Percentiles rank a stretch among this genome's conserved stretches.
These are phyloP conservation scores for Galaxea fascicularis DNA, from an alignment of 92 coral and sea anemone species.

Conservation along the genomic window DNA sequence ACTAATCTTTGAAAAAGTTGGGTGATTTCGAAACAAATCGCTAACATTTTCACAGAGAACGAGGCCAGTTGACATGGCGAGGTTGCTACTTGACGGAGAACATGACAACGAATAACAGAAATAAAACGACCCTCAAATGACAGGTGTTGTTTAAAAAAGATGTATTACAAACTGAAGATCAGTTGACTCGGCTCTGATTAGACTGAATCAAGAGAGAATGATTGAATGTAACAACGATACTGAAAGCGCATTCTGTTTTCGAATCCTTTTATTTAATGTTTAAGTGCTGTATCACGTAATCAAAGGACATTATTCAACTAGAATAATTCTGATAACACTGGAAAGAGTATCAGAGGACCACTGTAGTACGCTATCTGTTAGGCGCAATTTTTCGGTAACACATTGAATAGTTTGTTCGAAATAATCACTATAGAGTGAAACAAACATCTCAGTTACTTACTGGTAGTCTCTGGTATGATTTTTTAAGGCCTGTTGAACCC, in stretches of 20 bases:
- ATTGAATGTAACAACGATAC: too few species aligned
- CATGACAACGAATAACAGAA: too few species aligned
- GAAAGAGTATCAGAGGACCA: background rate
- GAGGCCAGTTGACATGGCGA: too few species aligned
- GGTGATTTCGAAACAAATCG: too few species aligned
- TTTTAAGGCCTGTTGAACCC: constrained; percentile 25
- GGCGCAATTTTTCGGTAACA: background rate
- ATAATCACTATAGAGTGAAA: background rate
- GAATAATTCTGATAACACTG: background rate
- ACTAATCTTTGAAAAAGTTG: background rate
- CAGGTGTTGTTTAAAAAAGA: too few species aligned
- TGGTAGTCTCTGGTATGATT: constrained; percentile 60
- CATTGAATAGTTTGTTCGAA: background rate
- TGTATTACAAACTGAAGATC: too few species aligned
- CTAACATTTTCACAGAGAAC: too few species aligned
- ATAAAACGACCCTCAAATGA: too few species aligned
- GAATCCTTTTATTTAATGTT: background rate
- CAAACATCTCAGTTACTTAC: constrained; percentile 48
- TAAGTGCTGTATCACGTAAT: too few species aligned
- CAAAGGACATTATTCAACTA: background rate
- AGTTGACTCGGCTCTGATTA: too few species aligned
- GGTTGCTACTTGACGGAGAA: too few species aligned
- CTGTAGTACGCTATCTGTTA: background rate
- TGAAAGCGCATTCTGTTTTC: background rate
- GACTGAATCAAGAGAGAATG: too few species aligned